These are phyloP conservation scores for Danio aesculapii DNA, from an alignment of 2,797 vertebrate genomes.

Conservation along the genomic window DNA sequence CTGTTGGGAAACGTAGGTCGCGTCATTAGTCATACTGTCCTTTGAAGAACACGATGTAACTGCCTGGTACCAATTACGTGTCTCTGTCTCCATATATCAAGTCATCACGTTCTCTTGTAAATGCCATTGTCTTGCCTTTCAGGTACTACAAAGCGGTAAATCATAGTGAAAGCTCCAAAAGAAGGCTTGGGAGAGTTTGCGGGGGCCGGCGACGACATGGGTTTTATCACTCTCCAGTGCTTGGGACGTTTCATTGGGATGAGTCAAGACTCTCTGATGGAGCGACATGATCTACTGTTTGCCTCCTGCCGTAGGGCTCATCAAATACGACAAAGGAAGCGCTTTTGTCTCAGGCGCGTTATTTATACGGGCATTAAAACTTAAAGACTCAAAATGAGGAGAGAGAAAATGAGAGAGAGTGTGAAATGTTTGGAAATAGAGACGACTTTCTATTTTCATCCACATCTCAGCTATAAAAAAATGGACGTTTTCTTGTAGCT, in stretches of 20 bases:
- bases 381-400: constrained; percentile 2
- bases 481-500: neutral
- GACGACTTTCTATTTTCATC: neutral
- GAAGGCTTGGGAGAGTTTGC: constrained; percentile 42
- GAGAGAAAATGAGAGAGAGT: neutral
- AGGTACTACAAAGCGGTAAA: constrained; percentile 80
- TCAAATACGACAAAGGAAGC: constrained; percentile 20
- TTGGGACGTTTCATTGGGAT: constrained; percentile 50
- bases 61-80: constrained; percentile 55
- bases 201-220: constrained; percentile 39
- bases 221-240: constrained; percentile 57
- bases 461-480: constrained; percentile 1
- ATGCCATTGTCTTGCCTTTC: constrained; percentile 64
- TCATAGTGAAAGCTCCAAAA: constrained; percentile 69
- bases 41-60: constrained; percentile 48
- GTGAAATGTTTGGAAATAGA: neutral
- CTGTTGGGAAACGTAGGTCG: constrained; percentile 45
- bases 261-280: constrained; percentile 46
- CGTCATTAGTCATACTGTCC: constrained; percentile 51
- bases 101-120: constrained; percentile 56
- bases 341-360: constrained; percentile 26
- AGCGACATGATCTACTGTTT: constrained; percentile 50
- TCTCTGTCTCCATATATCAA: constrained; percentile 48
- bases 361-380: constrained; percentile 45
- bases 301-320: constrained; percentile 38